Base-by-base conservation (phyloP, 2,888 invertebrate genomes). In the Eledona agricola region DNA sequence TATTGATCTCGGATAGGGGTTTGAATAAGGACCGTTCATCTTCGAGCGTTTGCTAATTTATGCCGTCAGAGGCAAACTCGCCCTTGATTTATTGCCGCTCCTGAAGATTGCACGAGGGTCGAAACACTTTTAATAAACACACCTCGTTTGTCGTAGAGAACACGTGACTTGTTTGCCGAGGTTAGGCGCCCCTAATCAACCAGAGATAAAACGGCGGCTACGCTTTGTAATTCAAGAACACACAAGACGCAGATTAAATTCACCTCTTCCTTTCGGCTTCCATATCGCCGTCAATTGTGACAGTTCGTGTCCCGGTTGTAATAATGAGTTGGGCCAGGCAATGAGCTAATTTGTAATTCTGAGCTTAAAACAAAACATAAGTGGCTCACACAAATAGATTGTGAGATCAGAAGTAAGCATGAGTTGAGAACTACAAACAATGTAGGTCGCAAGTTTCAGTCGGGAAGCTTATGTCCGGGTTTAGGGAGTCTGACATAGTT, bases 221-320 rank as follows among this genome's bases (percentile, higher is more conserved):
- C n/a, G 58, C 54, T 60, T 64, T 64, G 66, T 60, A 63, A 64
- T 65, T 59, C 58, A 40, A 49, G 56, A 61, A 58, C 60, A 60
- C 58, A 56, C 61, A 40, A 43, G 55, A 42, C 51, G 51, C 43
- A 57, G 62, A 67, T 67, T 66, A 67, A 67, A 67, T 67, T 67
- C 63, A 62, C 62, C 64, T 65, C 59, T 61, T 60, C 62, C 55
- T 57, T 51, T 62, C 54, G 55, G 64, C 58, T 62, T 61, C 58
- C 62, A 34, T 55, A 59, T 59, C 57, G 51, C 32, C 55, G 43
- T 49, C 50, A 19, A 34, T 11, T 34, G 34, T 34, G 34, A 20
- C 34, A 11, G 17, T 26, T 17, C 6, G n/a, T 11, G 17, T 11
- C 22, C 22, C 7, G 12, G n/a, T 22, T 13, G 40, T 26, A 20